Percentiles rank a stretch among this genome's conserved stretches.
phyloP scores from a whole-genome alignment of 2,888 invertebrate genomes.

The Lobophora halterata region DNA sequence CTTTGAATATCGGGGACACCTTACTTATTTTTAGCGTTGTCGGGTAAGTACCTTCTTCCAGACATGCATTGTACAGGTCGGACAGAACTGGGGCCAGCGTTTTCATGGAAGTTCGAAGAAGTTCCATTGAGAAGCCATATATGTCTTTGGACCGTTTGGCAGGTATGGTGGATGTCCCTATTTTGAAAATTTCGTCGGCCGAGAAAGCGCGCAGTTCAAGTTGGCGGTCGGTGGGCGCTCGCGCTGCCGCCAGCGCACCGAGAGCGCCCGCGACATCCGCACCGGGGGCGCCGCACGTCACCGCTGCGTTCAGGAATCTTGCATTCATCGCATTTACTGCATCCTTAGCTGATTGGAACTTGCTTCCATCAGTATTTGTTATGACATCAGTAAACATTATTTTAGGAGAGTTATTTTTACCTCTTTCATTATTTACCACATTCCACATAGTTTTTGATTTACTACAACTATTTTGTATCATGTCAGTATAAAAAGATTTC shows the following conservation, averaged over 20 bases:
- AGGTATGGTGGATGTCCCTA: slow-evolving; percentile 5
- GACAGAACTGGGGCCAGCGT: slow-evolving; percentile 1
- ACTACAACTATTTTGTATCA: neutral
- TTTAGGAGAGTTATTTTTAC: neutral
- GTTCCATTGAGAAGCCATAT: slow-evolving; percentile 10
- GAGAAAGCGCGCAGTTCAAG: slow-evolving; percentile 1
- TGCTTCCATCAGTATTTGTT: neutral
- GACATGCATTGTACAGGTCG: slow-evolving; percentile 2
- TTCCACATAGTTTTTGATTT: neutral
- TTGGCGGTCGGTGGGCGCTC: neutral
- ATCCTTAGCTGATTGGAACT: neutral
- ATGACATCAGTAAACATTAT: neutral
- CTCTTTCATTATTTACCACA: neutral
- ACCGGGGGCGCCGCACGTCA: neutral
- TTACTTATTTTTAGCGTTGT: slow-evolving; percentile 6
- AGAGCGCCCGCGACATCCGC: neutral
- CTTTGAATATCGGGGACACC: slow-evolving; percentile 9
- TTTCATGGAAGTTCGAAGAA: neutral
- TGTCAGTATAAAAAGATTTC: neutral
- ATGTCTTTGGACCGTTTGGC: slow-evolving; percentile 7
- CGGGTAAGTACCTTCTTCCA: slow-evolving; percentile 1
- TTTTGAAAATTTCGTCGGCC: slow-evolving; percentile 4
- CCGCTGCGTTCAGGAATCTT: neutral
- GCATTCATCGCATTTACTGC: neutral
- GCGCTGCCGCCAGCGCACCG: neutral